These are phyloP conservation scores for Conops quadrifasciatus DNA, from an alignment of 2,888 invertebrate species.

Conservation along the genomic window DNA sequence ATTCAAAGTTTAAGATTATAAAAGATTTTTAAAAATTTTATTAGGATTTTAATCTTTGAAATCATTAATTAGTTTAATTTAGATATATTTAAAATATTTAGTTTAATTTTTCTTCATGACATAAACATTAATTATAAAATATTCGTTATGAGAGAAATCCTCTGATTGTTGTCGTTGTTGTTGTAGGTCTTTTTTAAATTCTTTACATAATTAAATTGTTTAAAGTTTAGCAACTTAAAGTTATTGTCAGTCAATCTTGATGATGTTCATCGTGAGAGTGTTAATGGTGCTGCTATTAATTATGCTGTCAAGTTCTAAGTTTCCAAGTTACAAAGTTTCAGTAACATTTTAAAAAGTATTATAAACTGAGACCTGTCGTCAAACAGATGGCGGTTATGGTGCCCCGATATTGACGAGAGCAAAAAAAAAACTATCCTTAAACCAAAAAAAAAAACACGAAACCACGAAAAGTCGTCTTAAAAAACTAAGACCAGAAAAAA, in stretches of 20 bases:
- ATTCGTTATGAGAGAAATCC: too few relatives aligned
- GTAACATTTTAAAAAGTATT: not conserved
- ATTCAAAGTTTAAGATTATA: too few relatives aligned
- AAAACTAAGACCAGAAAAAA: not conserved
- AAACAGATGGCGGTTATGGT: slow-evolving; percentile 5
- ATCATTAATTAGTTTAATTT: too few relatives aligned
- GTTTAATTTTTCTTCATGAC: too few relatives aligned
- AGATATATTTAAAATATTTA: too few relatives aligned
- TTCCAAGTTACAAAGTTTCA: not conserved
- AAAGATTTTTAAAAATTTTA: too few relatives aligned
- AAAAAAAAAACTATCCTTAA: not conserved
- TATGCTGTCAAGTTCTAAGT: slow-evolving; percentile 1
- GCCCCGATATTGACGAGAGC: not conserved
- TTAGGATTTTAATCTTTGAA: too few relatives aligned
- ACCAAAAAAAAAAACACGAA: not conserved
- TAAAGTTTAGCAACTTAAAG: too few relatives aligned
- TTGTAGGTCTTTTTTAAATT: too few relatives aligned
- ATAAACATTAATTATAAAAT: too few relatives aligned
- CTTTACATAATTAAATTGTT: too few relatives aligned
- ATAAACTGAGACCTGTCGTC: slow-evolving; percentile 1
- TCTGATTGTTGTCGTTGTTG: not conserved
- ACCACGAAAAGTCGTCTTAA: not conserved
- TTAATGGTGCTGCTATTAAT: slow-evolving; percentile 6
- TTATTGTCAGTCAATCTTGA: slow-evolving; percentile 2
- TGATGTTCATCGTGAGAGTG: not conserved